Conservation (phyloP, 1,140 invertebrate genomes). For the Plodia interpunctella region DNA sequence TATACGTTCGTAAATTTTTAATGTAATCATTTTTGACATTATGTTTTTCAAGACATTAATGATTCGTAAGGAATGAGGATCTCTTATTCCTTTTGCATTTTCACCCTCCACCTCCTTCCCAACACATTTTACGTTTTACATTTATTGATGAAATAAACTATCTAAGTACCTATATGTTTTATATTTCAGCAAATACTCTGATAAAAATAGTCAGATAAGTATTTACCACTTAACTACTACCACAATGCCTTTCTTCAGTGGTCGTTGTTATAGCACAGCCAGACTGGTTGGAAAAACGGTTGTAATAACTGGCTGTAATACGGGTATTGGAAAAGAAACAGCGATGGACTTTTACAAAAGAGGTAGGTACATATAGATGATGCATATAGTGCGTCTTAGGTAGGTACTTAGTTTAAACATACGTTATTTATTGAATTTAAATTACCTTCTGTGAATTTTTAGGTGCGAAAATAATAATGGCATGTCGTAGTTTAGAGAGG, state of each 20-base stretch:
- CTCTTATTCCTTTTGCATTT: no score
- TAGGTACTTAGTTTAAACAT: no score
- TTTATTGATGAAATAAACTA: no score
- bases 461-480: slow-evolving; percentile 88
- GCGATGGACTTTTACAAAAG: slow-evolving; percentile 85
- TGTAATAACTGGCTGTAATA: slow-evolving; percentile 92
- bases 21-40: no score
- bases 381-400: no score
- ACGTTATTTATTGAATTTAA: no score
- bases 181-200: background rate
- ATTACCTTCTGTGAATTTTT: slow-evolving; percentile 16
- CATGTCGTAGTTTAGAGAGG: slow-evolving; percentile 80
- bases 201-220: background rate
- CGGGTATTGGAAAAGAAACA: slow-evolving; percentile 94
- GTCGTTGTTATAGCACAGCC: slow-evolving; percentile 77
- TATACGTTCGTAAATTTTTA: no score
- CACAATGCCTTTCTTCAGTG: slow-evolving; percentile 78
- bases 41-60: no score
- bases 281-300: slow-evolving; percentile 86
- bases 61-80: no score
- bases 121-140: no score
- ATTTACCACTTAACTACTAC: background rate
- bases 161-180: background rate
- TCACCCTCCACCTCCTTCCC: no score
- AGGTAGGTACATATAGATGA: slow-evolving; percentile 75